Evolutionary conservation across 2,888 invertebrate species (phyloP).

Genomic region (Ommatoiulus sabulosus): DNA sequence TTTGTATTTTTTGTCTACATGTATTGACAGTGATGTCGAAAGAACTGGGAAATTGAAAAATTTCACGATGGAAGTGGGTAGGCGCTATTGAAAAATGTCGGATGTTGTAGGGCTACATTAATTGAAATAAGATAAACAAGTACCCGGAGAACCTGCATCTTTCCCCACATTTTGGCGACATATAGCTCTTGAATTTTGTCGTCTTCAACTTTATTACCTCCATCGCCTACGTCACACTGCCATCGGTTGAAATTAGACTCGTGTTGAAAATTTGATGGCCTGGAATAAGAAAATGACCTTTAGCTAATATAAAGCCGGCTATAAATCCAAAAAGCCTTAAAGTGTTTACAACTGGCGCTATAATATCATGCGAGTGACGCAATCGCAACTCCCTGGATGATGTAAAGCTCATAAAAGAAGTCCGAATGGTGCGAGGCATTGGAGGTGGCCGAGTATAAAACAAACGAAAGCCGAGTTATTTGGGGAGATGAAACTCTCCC

Average conservation of each 20-base stretch:
- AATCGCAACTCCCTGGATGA: constrained; percentile 39
- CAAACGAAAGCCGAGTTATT: constrained; percentile 37
- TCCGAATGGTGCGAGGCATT: neutral
- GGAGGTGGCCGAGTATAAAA: constrained; percentile 29
- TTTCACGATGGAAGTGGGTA: neutral
- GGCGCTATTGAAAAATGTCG: neutral
- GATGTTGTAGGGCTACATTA: neutral
- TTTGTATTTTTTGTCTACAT: neutral
- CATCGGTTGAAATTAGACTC: constrained; percentile 11
- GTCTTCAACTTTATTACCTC: constrained; percentile 14
- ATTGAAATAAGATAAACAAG: constrained; percentile 23
- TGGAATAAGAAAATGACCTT: constrained; percentile 41
- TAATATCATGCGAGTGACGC: constrained; percentile 32
- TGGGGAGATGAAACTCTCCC: neutral
- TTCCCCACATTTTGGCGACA: neutral
- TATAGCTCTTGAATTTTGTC: neutral
- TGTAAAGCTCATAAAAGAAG: constrained; percentile 18
- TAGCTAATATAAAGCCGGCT: constrained; percentile 45
- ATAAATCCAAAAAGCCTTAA: constrained; percentile 46
- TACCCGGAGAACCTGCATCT: neutral
- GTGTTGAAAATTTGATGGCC: constrained; percentile 42
- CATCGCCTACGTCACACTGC: neutral
- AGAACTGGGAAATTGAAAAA: neutral
- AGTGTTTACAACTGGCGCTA: constrained; percentile 43
- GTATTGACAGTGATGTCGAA: neutral